Evolutionary conservation across 2,888 invertebrate genomes (phyloP).

Genomic region (Pterobdella sp.): DNA sequence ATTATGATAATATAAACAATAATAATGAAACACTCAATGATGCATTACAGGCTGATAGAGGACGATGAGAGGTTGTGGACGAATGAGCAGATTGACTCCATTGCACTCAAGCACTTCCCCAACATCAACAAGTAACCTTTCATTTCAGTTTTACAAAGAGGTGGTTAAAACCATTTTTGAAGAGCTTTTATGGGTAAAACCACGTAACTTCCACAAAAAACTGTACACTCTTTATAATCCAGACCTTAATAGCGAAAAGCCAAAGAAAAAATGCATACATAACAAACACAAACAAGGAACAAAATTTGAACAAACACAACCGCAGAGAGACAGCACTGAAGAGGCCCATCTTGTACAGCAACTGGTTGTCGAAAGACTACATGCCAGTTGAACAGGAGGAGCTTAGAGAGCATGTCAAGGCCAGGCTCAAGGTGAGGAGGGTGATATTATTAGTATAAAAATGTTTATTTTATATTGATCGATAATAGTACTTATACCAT

Average conservation of each 20-base stretch:
- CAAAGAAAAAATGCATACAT: too few relatives aligned
- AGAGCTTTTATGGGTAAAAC: too few relatives aligned
- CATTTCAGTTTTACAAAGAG: not conserved
- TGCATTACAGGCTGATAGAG: conserved; percentile 66
- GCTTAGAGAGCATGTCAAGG: conserved; percentile 89
- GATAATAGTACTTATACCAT: too few relatives aligned
- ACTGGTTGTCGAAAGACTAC: conserved; percentile 98
- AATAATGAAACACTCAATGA: not conserved
- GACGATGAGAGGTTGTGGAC: conserved; percentile 93
- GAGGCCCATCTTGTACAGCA: conserved; percentile 92
- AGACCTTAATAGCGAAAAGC: too few relatives aligned
- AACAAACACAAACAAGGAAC: too few relatives aligned
- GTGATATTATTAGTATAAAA: not conserved
- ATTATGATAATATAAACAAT: too few relatives aligned
- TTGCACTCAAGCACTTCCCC: conserved; percentile 79
- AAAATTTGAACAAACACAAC: too few relatives aligned
- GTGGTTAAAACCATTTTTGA: too few relatives aligned
- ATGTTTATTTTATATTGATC: not conserved
- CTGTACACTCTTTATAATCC: too few relatives aligned
- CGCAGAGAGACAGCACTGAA: conserved; percentile 69
- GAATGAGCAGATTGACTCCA: conserved; percentile 83
- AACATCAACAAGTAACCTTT: conserved; percentile 59
- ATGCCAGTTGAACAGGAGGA: conserved; percentile 89
- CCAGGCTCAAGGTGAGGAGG: conserved; percentile 72
- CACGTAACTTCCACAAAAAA: too few relatives aligned